Conservation (phyloP, 2,113 vertebrate genomes). For the Stegostoma tigrinum region DNA sequence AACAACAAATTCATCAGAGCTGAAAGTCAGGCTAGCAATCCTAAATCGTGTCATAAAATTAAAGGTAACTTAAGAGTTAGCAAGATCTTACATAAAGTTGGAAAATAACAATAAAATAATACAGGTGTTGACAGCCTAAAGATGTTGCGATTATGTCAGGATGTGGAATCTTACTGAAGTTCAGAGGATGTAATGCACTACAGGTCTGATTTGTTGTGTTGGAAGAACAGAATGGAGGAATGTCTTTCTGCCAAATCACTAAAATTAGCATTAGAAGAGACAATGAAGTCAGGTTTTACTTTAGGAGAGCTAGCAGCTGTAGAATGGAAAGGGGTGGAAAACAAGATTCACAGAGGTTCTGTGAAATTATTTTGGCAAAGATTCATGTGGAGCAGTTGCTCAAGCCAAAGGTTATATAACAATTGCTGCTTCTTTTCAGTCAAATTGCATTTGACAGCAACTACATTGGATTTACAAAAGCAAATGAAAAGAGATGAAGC, state of each 20-base stretch:
- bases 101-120: background rate
- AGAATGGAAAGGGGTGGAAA: background rate
- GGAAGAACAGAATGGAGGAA: background rate
- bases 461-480: background rate
- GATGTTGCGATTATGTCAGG: background rate
- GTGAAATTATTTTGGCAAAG: background rate
- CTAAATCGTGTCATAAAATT: background rate
- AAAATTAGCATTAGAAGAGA: background rate
- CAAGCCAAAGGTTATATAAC: background rate
- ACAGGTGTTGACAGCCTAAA: background rate
- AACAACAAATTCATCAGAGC: background rate
- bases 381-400: background rate
- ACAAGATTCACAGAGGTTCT: slow-evolving; percentile 9
- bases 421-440: slow-evolving; percentile 13
- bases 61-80: background rate
- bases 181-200: background rate
- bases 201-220: background rate
- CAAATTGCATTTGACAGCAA: slow-evolving; percentile 4
- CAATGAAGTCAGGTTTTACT: background rate
- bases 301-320: background rate
- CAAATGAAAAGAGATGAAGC: background rate
- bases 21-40: background rate
- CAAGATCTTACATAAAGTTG: background rate
- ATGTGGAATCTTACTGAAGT: background rate
- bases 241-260: background rate